Base-by-base conservation (phyloP, 1,140 invertebrate species). In the Trichogramma pretiosum region DNA sequence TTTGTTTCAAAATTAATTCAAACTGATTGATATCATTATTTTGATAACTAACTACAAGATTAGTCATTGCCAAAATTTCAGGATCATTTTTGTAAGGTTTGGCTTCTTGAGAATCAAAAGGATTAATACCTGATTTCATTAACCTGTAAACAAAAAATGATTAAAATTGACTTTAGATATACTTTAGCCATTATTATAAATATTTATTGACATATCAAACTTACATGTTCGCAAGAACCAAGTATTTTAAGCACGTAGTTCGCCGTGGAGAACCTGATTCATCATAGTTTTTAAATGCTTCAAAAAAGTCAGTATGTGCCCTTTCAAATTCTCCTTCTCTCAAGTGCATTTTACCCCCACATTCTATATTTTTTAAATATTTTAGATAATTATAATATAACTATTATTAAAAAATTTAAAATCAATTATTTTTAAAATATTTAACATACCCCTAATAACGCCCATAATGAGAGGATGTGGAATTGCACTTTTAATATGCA, bases 261-360 rank as follows among this genome's bases (percentile, higher is more conserved):
- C 97, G 76, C 51, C 96, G 76, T 30, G 93, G 93, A 58, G 90
- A 96, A n/a, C 96, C 96, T 30, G 93, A 97, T 73, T 99, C 96
- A 77, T 99, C 97, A 67, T 99, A 99, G 72, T 99, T 99, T 76
- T 99, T 99, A 68, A 99, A 99, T 3, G 97, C 97, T 74, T 99
- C 95, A 74, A 99, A 99, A 71, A 99, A 99, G 65, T 99, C 96
- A 3, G 93, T 98, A 66, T 99, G 94, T 5, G 96, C 95, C 71
- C 96, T 93, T 67, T 98, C 94, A 72, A 98, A 99, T 74, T 98
- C 93, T 14, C 92, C 93, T 77, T 99, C 95, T 37, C 96, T 79
- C 28, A 99, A 73, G 75, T 99, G 96, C 97, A 99, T 99, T 75
- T 99, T 99, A 0, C 97, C 97, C 19, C 96, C 96, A 74, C 95